Base-by-base conservation (phyloP, 2,113 vertebrate species). In the Myxocyprinus asiaticus region DNA sequence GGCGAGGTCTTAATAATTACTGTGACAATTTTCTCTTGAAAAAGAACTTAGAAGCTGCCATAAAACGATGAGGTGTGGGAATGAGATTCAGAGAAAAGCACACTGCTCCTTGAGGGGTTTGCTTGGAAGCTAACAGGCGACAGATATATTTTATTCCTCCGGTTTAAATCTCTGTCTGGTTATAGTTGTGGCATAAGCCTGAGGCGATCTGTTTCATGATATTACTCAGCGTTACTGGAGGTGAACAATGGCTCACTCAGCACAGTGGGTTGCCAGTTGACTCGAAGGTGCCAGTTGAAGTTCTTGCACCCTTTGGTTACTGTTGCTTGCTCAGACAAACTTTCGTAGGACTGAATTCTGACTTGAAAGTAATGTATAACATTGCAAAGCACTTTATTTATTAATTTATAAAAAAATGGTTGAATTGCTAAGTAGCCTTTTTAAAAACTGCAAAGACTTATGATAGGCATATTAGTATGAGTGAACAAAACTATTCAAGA, bases 41-140 rank as follows among this genome's bases (percentile, higher is more conserved):
- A 15, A 67, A 64, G 59, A 76, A 78, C 17, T 76, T 74, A 70
- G 50, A 48, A 61, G 43, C 47, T 48, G 63, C 50, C 73, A 56
- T 69, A 15, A 45, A 64, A 71, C 58, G 63, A 59, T 59, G 7
- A 72, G 51, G 47, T 55, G 64, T 44, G 69, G 75, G 43, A 79
- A 83, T 61, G 70, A 76, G 77, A 61, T 58, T 79, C 50, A 33
- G 43, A 56, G 50, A 14, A 62, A 61, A 79, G 69, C 7, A 62
- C 68, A 62, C 5, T 4, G 2, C 44, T 76, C 67, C 73, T 33
- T 72, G 4, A 0, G 51, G 56, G 71, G 65, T 48, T 51, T 50
- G 1, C 6, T 9, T 11, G 51, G n/a, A 48, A 63, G 58, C 10
- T 62, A 63, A 74, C 48, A 47, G 58, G 48, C 22, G 22, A 33